Conservation (phyloP, 2,113 vertebrate species). For the Arothron firmamentum region DNA sequence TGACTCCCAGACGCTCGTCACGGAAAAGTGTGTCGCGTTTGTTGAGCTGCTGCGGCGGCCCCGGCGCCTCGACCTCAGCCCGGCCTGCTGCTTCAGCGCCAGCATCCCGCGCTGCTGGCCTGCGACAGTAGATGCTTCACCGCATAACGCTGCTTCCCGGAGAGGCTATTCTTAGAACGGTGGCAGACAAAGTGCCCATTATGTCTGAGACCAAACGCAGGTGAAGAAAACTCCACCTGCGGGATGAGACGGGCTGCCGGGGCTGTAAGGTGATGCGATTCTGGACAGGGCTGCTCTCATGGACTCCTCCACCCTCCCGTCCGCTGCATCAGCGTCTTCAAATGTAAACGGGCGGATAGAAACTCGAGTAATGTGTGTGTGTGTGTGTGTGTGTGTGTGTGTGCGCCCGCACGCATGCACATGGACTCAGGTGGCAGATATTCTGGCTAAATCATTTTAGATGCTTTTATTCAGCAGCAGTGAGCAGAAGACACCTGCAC, state of each 20-base stretch:
- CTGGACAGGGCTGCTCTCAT: slow-evolving; percentile 13
- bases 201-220: slow-evolving; percentile 17
- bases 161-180: slow-evolving; percentile 18
- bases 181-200: slow-evolving; percentile 8
- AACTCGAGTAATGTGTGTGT: not conserved
- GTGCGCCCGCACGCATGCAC: not conserved
- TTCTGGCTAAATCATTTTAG: slow-evolving; percentile 64
- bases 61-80: slow-evolving; percentile 58
- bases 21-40: not conserved
- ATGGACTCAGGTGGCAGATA: slow-evolving; percentile 63
- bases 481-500: slow-evolving; percentile 59
- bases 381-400: not conserved
- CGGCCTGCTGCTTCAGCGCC: slow-evolving; percentile 23
- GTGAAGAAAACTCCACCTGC: not conserved
- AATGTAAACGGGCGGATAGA: too few relatives aligned
- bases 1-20: not conserved
- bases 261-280: slow-evolving; percentile 30
- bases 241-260: slow-evolving; percentile 3
- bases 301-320: slow-evolving; percentile 15
- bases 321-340: slow-evolving; percentile 10
- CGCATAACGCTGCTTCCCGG: slow-evolving; percentile 30
- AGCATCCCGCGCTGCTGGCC: slow-evolving; percentile 38
- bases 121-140: slow-evolving; percentile 19
- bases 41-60: slow-evolving; percentile 47
- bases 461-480: slow-evolving; percentile 67